These are phyloP conservation scores for Eumerus sabulonum DNA, from an alignment of 2,888 invertebrate species.

Conservation along the genomic window DNA sequence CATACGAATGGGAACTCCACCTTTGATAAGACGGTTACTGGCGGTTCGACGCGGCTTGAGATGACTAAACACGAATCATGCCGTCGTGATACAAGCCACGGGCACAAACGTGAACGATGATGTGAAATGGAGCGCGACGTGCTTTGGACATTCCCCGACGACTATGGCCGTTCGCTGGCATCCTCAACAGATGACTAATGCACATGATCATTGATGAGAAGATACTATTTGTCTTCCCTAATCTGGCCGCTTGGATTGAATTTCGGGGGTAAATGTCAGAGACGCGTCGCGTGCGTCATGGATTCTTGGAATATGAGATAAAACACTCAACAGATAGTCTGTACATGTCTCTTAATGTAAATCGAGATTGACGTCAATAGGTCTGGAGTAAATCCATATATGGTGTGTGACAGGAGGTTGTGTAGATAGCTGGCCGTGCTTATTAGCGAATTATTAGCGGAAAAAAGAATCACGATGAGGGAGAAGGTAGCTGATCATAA, in stretches of 20 bases:
- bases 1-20: conserved; percentile 4
- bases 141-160: neutral
- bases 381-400: conserved; percentile 6
- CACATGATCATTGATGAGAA: conserved; percentile 3
- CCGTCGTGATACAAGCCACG: neutral
- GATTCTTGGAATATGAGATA: conserved; percentile 38
- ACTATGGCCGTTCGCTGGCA: neutral
- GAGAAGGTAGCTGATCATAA: too few relatives aligned
- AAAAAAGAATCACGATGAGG: too few relatives aligned
- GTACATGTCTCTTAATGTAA: conserved; percentile 4
- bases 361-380: conserved; percentile 30
- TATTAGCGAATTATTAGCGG: too few relatives aligned
- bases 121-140: neutral
- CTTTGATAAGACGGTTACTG: conserved; percentile 39
- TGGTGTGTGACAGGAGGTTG: too few relatives aligned
- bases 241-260: conserved; percentile 19
- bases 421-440: too few relatives aligned
- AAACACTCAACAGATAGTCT: neutral
- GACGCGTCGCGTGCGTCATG: conserved; percentile 33
- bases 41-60: conserved; percentile 22
- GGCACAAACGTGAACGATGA: conserved; percentile 25
- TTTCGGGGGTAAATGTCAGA: neutral
- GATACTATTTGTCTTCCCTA: conserved; percentile 6
- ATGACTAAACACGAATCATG: conserved; percentile 54
- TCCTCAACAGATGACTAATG: conserved; percentile 32